Conservation (phyloP, 2,797 vertebrate genomes). For the Falco novaeseelandiae region DNA sequence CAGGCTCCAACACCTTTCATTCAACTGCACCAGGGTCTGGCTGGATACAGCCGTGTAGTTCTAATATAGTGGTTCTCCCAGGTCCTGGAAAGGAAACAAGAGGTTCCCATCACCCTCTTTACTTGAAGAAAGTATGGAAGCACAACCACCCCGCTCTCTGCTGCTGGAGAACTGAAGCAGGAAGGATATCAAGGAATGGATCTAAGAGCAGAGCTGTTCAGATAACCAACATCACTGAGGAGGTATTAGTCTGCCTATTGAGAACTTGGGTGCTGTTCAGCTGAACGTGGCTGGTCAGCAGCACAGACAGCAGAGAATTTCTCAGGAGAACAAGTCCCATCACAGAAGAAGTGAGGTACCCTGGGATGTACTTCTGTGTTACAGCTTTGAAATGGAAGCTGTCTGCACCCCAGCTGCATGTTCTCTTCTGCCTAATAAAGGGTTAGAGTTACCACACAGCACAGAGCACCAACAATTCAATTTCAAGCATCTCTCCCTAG, state of each 20-base stretch:
- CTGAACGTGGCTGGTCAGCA: not conserved
- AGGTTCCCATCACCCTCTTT: not conserved
- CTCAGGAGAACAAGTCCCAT: not conserved
- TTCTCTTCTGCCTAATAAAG: not conserved
- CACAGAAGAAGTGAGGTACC: not conserved
- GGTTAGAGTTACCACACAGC: not conserved
- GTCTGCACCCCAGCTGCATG: not conserved
- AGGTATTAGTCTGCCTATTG: not conserved
- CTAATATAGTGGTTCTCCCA: not conserved
- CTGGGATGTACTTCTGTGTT: not conserved
- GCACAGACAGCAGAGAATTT: not conserved
- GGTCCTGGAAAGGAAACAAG: not conserved
- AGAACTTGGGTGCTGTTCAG: not conserved
- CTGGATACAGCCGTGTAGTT: not conserved
- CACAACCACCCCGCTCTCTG: not conserved
- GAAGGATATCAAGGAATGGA: not conserved
- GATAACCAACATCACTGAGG: not conserved
- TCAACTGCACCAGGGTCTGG: not conserved
- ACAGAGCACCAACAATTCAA: not conserved
- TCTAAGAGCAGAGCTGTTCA: not conserved
- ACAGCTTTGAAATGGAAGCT: not conserved
- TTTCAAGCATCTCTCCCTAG: slow-evolving; percentile 10
- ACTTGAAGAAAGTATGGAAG: not conserved
- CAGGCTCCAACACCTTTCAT: not conserved
- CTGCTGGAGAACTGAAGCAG: not conserved